Conservation (phyloP, 1,140 invertebrate genomes). For the Drosophila virilis region DNA sequence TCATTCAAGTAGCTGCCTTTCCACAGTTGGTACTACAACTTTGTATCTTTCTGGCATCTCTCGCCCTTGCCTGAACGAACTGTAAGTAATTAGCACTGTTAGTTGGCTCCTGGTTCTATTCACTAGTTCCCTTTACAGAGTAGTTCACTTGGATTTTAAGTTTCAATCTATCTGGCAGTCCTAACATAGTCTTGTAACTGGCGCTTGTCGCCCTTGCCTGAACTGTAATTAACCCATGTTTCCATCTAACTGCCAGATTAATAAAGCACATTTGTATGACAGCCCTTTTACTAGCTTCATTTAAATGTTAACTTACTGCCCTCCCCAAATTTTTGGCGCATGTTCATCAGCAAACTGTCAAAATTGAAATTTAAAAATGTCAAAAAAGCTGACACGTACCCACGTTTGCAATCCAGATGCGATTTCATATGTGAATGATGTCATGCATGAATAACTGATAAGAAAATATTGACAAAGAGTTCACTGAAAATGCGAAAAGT, state of each 20-base stretch:
- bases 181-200: neutral
- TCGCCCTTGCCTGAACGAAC: no score
- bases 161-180: no score
- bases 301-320: neutral
- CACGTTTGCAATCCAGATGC: slow-evolving; percentile 41
- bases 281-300: neutral
- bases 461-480: slow-evolving; percentile 55
- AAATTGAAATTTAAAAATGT: slow-evolving; percentile 76
- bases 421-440: slow-evolving; percentile 66
- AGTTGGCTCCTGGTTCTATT: no score
- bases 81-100: no score
- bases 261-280: slow-evolving; percentile 2
- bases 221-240: neutral
- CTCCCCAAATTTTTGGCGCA: neutral
- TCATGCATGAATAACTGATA: slow-evolving; percentile 78
- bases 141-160: no score
- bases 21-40: no score
- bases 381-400: slow-evolving; percentile 65
- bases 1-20: no score
- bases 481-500: slow-evolving; percentile 34
- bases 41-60: no score
- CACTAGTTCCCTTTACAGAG: no score
- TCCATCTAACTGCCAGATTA: neutral
- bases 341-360: slow-evolving; percentile 62
- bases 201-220: neutral